These are phyloP conservation scores for Lumbricus terrestris DNA, from an alignment of 2,888 invertebrate genomes.

Conservation along the genomic window DNA sequence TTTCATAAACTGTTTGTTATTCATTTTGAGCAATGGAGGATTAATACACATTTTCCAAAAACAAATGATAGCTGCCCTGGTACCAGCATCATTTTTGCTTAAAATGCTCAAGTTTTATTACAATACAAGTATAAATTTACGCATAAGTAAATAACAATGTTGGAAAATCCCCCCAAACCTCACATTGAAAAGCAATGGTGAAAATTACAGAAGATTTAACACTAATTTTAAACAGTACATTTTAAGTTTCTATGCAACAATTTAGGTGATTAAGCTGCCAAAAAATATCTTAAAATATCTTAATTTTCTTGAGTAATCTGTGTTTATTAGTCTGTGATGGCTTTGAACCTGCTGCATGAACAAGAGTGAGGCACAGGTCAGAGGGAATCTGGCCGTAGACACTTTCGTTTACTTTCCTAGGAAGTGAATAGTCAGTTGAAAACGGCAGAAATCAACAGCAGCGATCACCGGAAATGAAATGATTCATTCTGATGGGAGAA, in stretches of 20 bases:
- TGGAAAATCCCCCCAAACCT: background rate
- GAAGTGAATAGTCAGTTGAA: background rate
- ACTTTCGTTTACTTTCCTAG: background rate
- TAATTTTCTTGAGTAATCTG: background rate
- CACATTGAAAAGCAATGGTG: too few relatives aligned
- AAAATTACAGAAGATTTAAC: background rate
- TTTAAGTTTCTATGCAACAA: background rate
- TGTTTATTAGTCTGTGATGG: background rate
- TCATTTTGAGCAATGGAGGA: background rate
- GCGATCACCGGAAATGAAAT: slow-evolving; percentile 11
- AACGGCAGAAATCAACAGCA: background rate
- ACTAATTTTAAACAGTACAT: background rate
- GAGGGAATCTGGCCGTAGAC: background rate
- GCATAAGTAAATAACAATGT: background rate
- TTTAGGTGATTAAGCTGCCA: background rate
- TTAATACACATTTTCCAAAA: background rate
- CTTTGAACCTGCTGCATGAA: background rate
- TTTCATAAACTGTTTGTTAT: background rate
- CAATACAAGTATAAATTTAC: background rate
- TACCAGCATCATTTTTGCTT: background rate
- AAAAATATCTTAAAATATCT: background rate
- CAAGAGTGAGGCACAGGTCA: background rate
- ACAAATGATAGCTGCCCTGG: background rate
- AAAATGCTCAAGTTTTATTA: background rate
- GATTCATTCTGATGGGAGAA: background rate